Conservation (phyloP, 2,113 vertebrate species). For the Gymnarchus niloticus region DNA sequence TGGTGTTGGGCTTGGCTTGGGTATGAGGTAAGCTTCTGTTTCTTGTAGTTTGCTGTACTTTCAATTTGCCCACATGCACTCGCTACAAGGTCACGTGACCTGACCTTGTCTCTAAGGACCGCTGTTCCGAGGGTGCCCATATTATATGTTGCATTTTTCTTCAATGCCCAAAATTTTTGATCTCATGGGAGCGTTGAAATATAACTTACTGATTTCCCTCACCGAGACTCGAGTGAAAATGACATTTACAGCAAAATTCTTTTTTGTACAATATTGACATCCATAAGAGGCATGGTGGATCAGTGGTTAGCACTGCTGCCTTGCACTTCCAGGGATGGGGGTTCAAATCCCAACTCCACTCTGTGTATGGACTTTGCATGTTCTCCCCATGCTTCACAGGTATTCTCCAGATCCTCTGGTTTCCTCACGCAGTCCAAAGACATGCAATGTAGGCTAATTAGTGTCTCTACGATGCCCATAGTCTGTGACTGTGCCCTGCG, state of each 20-base stretch:
- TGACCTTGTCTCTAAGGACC: background rate
- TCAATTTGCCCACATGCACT: background rate
- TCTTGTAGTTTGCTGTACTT: background rate
- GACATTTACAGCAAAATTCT: background rate
- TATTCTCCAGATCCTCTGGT: no score
- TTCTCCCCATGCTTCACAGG: no score
- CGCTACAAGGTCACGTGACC: background rate
- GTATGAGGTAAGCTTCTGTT: background rate
- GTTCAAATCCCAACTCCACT: no score
- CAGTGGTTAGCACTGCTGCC: no score
- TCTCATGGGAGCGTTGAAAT: background rate
- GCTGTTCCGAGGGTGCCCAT: background rate
- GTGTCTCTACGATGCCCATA: no score
- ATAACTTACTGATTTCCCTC: background rate
- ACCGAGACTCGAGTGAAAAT: background rate
- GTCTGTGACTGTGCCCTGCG: no score
- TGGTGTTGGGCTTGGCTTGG: background rate
- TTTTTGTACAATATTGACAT: background rate
- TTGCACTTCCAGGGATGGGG: no score
- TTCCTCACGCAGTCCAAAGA: no score
- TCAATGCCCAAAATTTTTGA: background rate
- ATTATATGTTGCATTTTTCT: background rate
- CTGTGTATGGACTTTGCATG: no score
- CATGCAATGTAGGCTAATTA: no score
- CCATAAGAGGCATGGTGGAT: no score